Base-by-base conservation (phyloP, 2,113 vertebrate genomes). In the Petromus typicus region DNA sequence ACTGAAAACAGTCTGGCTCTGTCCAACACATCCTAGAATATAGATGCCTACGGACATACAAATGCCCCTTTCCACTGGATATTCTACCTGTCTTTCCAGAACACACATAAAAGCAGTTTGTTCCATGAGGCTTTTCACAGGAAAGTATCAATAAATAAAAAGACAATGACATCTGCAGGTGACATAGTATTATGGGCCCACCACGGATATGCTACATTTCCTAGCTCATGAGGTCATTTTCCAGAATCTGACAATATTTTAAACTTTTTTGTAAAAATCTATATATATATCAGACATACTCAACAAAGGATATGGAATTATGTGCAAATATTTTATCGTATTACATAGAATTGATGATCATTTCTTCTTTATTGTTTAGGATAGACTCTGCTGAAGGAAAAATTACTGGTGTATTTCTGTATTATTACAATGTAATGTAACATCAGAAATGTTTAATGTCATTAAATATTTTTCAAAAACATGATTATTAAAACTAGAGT, bases 31-130 rank as follows among this genome's bases (percentile, higher is more conserved):
- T 32, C 13, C 32, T 45, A 14, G 5, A 45, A 43, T 27, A 37
- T 51, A 10, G 48, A 51, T 51, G 48, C 48, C 48, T 51, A 51
- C 6, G 48, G 48, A 10, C 10, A 30, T 7, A 13, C 9, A 5
- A 1, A 3, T 14, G 17, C 4, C 13, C 9, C 12, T 63, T n/a
- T 32, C 22, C 13, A 1, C 7, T 63, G 25, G 5, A 57, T 12
- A 12, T 1, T 34, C 30, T 51, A 27, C 20, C 5, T 12, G 4
- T 80, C 7, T 11, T 32, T 73, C 16, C 12, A 45, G 34, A 43
- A 10, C 6, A 34, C 9, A 9, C 37, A 27, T 37, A 27, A 76
- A 91, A 56, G 7, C 54, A 59, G n/a, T 20, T 57, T 63, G 4
- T 2, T 61, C 32, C 54, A n/a, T 48, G 54, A 63, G 0, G 0